Evolutionary conservation across 2,888 invertebrate species (phyloP).

Genomic region (Tipula vernalis): DNA sequence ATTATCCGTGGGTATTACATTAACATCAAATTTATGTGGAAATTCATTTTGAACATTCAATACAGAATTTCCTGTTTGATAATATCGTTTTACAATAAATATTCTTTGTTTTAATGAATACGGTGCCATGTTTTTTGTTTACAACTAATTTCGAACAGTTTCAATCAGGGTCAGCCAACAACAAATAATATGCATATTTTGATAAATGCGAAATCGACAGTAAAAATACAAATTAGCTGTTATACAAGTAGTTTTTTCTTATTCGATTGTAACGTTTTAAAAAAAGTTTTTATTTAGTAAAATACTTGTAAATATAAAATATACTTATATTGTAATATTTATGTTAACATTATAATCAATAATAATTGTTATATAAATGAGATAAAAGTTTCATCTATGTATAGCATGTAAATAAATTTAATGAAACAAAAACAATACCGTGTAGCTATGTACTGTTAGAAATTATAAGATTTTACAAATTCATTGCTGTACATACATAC

Average conservation of each 20-base stretch:
- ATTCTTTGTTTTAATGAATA: constrained; percentile 7
- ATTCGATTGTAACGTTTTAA: neutral
- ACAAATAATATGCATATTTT: neutral
- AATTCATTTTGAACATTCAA: neutral
- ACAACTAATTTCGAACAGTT: neutral
- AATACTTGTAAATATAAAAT: constrained; percentile 4
- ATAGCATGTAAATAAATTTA: neutral
- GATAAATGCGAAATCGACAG: neutral
- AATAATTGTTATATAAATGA: neutral
- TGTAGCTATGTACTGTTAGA: neutral
- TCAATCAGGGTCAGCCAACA: neutral
- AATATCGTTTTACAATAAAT: constrained; percentile 10
- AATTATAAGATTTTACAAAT: neutral
- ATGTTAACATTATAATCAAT: neutral
- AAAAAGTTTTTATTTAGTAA: neutral
- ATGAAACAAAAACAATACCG: neutral
- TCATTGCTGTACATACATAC: neutral
- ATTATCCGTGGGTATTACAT: neutral
- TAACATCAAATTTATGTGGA: neutral
- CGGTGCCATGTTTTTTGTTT: neutral
- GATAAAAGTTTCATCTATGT: neutral
- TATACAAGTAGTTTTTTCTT: neutral
- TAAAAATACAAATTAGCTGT: neutral
- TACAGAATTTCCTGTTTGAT: constrained; percentile 4
- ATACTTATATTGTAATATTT: neutral